Conservation (phyloP, 2,113 vertebrate species). For the Apeltes quadracus region DNA sequence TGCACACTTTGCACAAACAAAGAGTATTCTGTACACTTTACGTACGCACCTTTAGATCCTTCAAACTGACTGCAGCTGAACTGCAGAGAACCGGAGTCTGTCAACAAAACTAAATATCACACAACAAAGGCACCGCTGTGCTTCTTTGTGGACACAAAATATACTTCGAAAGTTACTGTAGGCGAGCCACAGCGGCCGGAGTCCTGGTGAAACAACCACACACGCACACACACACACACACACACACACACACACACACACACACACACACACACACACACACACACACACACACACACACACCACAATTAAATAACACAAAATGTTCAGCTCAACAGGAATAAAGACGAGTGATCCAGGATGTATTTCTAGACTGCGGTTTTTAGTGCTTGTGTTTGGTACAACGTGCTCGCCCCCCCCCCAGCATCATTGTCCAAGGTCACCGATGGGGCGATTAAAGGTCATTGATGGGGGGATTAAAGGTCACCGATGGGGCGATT, state of each 20-base stretch:
- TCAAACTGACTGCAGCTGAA: constrained; percentile 70
- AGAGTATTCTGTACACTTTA: not conserved
- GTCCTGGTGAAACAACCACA: constrained; percentile 49
- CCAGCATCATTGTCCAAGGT: constrained; percentile 1
- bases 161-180: constrained; percentile 72
- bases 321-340: constrained; percentile 22
- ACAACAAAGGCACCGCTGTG: not conserved
- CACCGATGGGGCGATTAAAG: not conserved
- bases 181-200: constrained; percentile 74
- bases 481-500: no score
- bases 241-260: not conserved
- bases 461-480: no score
- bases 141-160: constrained; percentile 15
- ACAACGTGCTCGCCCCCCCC: constrained; percentile 45
- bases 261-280: not conserved
- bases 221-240: not conserved
- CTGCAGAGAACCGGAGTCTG: constrained; percentile 73
- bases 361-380: constrained; percentile 65
- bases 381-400: constrained; percentile 52
- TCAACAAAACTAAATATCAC: constrained; percentile 43
- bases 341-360: constrained; percentile 1
- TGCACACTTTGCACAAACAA: constrained; percentile 9
- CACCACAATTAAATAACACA: constrained; percentile 51
- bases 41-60: constrained; percentile 60
- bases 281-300: not conserved